Evolutionary conservation across 2,888 invertebrate species (phyloP).

Genomic region (Gari tellinella): DNA sequence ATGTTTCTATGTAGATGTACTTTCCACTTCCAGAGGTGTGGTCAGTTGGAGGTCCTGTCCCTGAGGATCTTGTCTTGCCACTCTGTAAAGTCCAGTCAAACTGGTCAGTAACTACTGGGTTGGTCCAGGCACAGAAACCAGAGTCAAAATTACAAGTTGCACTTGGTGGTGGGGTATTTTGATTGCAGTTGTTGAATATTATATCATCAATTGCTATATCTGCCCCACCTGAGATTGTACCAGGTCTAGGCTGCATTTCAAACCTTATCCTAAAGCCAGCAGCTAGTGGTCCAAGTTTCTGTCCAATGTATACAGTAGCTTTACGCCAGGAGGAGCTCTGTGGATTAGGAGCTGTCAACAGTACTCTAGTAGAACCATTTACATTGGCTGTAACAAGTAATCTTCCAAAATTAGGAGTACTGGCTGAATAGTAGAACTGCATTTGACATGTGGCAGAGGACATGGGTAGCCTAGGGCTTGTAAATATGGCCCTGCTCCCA

Average conservation of each 20-base stretch:
- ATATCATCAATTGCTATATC: conserved; percentile 82
- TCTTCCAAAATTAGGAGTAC: conserved; percentile 64
- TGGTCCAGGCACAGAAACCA: conserved; percentile 76
- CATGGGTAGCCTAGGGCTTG: conserved; percentile 68
- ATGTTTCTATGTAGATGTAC: conserved; percentile 82
- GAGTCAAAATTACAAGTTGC: conserved; percentile 77
- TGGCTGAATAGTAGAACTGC: conserved; percentile 78
- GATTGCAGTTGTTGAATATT: conserved; percentile 72
- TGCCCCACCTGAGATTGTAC: conserved; percentile 59
- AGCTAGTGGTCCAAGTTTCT: conserved; percentile 50
- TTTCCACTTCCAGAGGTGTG: conserved; percentile 65
- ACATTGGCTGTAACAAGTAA: conserved; percentile 59
- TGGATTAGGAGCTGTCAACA: conserved; percentile 43
- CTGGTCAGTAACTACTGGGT: conserved; percentile 66
- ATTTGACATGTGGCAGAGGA: conserved; percentile 70
- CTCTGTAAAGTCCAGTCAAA: conserved; percentile 79
- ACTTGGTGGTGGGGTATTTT: conserved; percentile 64
- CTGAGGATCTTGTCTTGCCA: conserved; percentile 67
- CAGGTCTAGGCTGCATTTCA: conserved; percentile 56
- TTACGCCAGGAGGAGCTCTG: conserved; percentile 62
- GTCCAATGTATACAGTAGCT: conserved; percentile 67
- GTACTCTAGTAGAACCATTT: conserved; percentile 44
- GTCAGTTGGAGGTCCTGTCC: conserved; percentile 78
- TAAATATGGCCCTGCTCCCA: conserved; percentile 64
- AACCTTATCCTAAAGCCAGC: conserved; percentile 57